phyloP scores from a whole-genome alignment of 2,888 invertebrate genomes.

The Mythimna ferrago region DNA sequence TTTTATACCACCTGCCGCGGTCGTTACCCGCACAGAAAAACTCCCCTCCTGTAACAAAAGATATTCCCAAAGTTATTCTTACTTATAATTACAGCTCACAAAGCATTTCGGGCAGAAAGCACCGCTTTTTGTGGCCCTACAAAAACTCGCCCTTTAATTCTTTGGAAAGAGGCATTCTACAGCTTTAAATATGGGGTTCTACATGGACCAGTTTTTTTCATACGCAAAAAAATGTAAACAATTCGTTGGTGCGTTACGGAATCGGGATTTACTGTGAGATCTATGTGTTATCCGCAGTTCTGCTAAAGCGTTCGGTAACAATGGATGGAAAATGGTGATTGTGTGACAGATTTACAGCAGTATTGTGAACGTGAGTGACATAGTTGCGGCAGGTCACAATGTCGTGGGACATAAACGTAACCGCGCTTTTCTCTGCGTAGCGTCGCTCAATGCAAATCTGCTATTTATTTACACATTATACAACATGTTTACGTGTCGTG shows the following conservation, averaged over 20 bases:
- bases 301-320: slow-evolving; percentile 66
- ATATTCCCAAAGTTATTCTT: slow-evolving; percentile 89
- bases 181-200: slow-evolving; percentile 72
- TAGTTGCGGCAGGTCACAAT: slow-evolving; percentile 65
- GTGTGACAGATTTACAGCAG: slow-evolving; percentile 57
- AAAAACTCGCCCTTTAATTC: slow-evolving; percentile 83
- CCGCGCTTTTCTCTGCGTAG: slow-evolving; percentile 41
- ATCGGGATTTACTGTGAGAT: slow-evolving; percentile 64
- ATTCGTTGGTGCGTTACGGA: slow-evolving; percentile 70
- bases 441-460: slow-evolving; percentile 51
- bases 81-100: slow-evolving; percentile 87
- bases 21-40: slow-evolving; percentile 88
- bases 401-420: slow-evolving; percentile 63
- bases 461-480: slow-evolving; percentile 50
- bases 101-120: slow-evolving; percentile 84
- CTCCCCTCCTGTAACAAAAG: slow-evolving; percentile 86
- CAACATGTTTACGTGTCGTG: slow-evolving; percentile 38
- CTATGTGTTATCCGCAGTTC: slow-evolving; percentile 67
- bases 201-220: slow-evolving; percentile 76
- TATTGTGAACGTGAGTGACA: slow-evolving; percentile 62
- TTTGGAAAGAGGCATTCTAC: slow-evolving; percentile 79
- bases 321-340: slow-evolving; percentile 56
- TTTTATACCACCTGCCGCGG: slow-evolving; percentile 89
- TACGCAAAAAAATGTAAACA: slow-evolving; percentile 87
- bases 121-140: slow-evolving; percentile 77